phyloP scores from a whole-genome alignment of 2,797 vertebrate genomes.

The Myripristis jacobus region DNA sequence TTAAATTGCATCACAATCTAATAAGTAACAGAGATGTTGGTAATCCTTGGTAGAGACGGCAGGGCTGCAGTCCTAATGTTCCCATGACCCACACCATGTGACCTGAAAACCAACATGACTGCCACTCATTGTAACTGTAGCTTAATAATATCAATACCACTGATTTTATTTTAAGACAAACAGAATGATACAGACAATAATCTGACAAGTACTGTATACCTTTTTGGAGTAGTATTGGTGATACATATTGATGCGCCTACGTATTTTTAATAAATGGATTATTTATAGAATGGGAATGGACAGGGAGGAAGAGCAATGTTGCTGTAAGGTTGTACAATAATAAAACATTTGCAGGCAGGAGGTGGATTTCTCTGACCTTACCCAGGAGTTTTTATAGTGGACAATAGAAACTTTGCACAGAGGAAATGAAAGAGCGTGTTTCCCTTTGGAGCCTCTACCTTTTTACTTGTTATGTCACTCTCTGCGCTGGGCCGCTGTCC shows the following conservation, averaged over 20 bases:
- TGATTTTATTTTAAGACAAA: not conserved
- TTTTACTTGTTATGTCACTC: no score
- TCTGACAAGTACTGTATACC: not conserved
- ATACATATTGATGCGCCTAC: not conserved
- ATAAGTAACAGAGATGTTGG: slow-evolving; percentile 62
- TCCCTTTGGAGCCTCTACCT: no score
- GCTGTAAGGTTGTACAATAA: no score
- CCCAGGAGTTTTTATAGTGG: no score
- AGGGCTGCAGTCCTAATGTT: slow-evolving; percentile 31
- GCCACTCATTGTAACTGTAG: not conserved
- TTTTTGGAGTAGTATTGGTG: not conserved
- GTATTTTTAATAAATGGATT: no score
- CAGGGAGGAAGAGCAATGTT: no score
- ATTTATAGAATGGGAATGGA: no score
- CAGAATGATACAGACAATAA: not conserved
- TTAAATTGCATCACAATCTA: slow-evolving; percentile 66
- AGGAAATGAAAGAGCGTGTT: no score
- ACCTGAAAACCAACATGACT: slow-evolving; percentile 21
- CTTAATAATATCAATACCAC: not conserved
- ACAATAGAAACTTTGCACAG: no score
- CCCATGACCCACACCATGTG: slow-evolving; percentile 30
- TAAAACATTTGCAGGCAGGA: no score
- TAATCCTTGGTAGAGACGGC: slow-evolving; percentile 54
- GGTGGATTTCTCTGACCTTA: no score
- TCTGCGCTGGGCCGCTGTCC: no score